phyloP scores from a whole-genome alignment of 2,888 invertebrate species.

The Gortyna flavago region DNA sequence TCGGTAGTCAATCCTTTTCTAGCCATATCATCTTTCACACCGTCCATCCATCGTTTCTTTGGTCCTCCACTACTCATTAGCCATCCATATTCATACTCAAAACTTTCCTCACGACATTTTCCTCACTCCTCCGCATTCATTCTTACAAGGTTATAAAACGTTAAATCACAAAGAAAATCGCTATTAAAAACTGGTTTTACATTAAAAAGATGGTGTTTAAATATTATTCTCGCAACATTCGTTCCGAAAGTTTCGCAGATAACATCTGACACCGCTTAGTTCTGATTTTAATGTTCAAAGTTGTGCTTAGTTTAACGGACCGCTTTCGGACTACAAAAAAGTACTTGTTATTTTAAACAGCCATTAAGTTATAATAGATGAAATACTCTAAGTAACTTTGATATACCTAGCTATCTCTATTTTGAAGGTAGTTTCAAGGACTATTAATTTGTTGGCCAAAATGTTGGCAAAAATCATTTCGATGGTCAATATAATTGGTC shows the following conservation, averaged over 20 bases:
- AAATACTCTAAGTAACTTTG: not conserved
- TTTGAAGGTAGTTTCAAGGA: too few species aligned
- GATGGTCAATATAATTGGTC: not conserved
- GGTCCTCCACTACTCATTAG: not conserved
- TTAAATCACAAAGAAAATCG: constrained; percentile 5
- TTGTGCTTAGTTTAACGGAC: constrained; percentile 31
- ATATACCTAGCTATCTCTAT: not conserved
- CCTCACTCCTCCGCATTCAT: not conserved
- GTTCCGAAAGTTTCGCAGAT: constrained; percentile 39
- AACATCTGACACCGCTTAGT: constrained; percentile 52
- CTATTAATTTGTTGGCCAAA: not conserved
- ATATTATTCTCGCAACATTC: constrained; percentile 34
- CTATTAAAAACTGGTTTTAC: constrained; percentile 11
- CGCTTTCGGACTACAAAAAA: constrained; percentile 15
- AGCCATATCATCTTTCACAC: not conserved
- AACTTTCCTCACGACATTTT: not conserved
- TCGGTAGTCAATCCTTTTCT: too few species aligned
- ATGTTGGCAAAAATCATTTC: not conserved
- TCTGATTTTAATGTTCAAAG: constrained; percentile 54
- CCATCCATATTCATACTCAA: not conserved
- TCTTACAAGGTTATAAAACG: not conserved
- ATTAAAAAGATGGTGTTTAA: constrained; percentile 34
- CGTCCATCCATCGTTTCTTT: not conserved
- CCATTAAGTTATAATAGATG: not conserved
- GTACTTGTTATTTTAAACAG: constrained; percentile 3